A percentile compares a stretch with the other conserved stretches of the same genome.
phyloP scores from a whole-genome alignment of 2,888 invertebrate genomes.

The Aquatica leii region DNA sequence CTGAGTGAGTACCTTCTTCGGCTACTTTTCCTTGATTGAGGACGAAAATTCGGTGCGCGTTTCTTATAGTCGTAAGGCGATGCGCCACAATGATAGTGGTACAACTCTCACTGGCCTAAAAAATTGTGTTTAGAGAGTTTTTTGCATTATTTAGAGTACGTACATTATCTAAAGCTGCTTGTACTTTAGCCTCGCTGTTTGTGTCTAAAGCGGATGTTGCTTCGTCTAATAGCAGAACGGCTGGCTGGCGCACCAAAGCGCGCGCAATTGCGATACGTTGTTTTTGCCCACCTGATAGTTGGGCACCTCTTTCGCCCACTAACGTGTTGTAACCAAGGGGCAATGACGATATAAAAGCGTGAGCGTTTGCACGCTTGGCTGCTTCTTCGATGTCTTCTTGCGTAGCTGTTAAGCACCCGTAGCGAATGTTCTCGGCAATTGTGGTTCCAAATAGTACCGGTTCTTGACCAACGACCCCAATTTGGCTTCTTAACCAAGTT shows the following conservation, averaged over 20 bases:
- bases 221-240: slow-evolving; percentile 82
- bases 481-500: slow-evolving; percentile 78
- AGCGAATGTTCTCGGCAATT: slow-evolving; percentile 82
- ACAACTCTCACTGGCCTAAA: slow-evolving; percentile 73
- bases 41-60: slow-evolving; percentile 77
- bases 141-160: slow-evolving; percentile 16
- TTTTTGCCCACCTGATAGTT: slow-evolving; percentile 88
- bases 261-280: slow-evolving; percentile 91
- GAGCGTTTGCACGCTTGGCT: slow-evolving; percentile 79
- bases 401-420: slow-evolving; percentile 75
- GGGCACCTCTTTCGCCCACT: slow-evolving; percentile 86
- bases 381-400: slow-evolving; percentile 73
- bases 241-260: slow-evolving; percentile 82
- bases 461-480: slow-evolving; percentile 92
- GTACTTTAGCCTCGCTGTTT: slow-evolving; percentile 86
- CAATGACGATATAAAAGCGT: slow-evolving; percentile 76
- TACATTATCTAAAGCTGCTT: slow-evolving; percentile 79
- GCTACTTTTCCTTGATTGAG: slow-evolving; percentile 73
- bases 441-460: slow-evolving; percentile 86
- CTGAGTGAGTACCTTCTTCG: slow-evolving; percentile 75
- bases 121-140: neutral
- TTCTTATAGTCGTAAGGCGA: slow-evolving; percentile 76
- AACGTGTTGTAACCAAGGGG: slow-evolving; percentile 84
- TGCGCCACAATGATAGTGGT: slow-evolving; percentile 85
- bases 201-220: slow-evolving; percentile 91